These are phyloP conservation scores for Drosophila paracracens DNA, from an alignment of 2,888 invertebrate genomes.

Conservation along the genomic window DNA sequence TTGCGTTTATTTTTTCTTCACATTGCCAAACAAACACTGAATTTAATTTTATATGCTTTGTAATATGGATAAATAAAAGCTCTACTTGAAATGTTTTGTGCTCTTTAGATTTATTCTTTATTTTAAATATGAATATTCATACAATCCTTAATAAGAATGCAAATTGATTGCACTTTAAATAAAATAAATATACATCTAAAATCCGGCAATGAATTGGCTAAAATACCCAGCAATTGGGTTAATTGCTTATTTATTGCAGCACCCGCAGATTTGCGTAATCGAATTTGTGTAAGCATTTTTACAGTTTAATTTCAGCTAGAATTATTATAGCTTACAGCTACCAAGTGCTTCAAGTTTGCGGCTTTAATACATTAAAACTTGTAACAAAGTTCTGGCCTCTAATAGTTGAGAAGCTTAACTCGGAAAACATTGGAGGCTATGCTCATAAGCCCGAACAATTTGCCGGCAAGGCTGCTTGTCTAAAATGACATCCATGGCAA, in stretches of 20 bases:
- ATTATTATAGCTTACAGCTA: not conserved
- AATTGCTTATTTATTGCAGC: not conserved
- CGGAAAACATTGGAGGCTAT: not conserved
- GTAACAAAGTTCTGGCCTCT: not conserved
- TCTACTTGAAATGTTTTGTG: conserved; percentile 3
- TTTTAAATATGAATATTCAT: not conserved
- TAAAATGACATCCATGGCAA: not conserved
- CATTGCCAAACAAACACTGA: conserved; percentile 9
- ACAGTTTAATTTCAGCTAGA: not conserved
- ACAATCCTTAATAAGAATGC: not conserved
- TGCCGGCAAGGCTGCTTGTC: not conserved
- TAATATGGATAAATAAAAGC: not conserved
- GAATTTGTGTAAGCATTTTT: not conserved
- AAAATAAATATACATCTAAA: not conserved
- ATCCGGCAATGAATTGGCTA: not conserved
- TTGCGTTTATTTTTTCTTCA: conserved; percentile 1
- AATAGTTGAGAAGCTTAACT: not conserved
- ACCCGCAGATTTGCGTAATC: not conserved
- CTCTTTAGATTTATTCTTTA: not conserved
- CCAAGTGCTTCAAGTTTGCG: not conserved
- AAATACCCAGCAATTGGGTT: not conserved
- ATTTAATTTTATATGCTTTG: conserved; percentile 33
- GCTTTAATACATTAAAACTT: not conserved
- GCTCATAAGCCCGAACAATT: not conserved
- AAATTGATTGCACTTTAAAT: not conserved